These are phyloP conservation scores for Charadrius vociferus DNA, from an alignment of 2,113 vertebrate genomes.

Conservation along the genomic window DNA sequence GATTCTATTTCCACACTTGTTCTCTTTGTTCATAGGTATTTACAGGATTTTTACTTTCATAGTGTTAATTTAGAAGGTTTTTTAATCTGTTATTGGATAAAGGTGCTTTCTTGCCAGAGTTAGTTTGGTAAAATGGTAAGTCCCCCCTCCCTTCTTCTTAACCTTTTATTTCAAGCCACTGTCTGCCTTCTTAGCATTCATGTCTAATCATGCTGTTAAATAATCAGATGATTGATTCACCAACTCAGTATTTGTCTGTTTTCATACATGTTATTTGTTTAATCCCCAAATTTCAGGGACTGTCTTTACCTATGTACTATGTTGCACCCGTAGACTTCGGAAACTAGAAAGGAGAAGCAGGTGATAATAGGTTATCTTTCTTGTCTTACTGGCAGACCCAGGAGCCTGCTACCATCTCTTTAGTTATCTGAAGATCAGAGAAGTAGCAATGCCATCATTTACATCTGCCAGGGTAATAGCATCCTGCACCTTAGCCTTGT, in stretches of 20 bases:
- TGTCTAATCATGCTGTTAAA: neutral
- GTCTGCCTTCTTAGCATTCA: neutral
- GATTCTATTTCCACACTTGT: neutral
- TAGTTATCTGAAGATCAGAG: constrained; percentile 6
- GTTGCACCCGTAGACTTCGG: neutral
- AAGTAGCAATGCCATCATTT: neutral
- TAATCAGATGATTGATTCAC: neutral
- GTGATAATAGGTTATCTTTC: neutral
- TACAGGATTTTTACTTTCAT: neutral
- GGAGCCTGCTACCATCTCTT: neutral
- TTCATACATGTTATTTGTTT: neutral
- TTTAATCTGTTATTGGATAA: neutral
- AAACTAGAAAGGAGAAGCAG: neutral
- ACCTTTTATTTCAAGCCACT: neutral
- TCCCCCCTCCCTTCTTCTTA: neutral
- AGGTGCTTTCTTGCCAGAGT: neutral
- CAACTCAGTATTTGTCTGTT: neutral
- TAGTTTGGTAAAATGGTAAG: neutral
- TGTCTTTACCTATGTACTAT: neutral
- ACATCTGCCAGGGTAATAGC: constrained; percentile 6
- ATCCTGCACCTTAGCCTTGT: constrained; percentile 1
- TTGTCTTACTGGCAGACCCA: neutral
- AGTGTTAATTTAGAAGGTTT: neutral
- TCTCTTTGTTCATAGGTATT: neutral
- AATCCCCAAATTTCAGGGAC: neutral